Conservation (phyloP, 2,888 invertebrate genomes). For the Cacoxenus indagator region DNA sequence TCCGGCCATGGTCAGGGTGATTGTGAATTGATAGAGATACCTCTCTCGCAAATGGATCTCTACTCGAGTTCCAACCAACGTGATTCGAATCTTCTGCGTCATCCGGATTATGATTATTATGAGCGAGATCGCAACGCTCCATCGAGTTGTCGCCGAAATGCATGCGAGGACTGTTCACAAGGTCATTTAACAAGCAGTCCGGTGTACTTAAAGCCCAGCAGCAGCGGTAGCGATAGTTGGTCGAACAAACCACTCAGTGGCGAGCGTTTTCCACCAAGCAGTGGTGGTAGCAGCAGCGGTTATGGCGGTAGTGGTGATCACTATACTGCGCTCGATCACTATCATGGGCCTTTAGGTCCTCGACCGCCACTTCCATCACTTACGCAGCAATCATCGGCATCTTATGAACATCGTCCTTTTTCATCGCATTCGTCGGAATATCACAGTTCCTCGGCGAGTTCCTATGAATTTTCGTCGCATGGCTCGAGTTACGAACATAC, state of each 20-base stretch:
- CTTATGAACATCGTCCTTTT: conserved; percentile 60
- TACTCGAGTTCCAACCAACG: conserved; percentile 71
- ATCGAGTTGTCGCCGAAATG: conserved; percentile 73
- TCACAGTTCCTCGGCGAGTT: conserved; percentile 52
- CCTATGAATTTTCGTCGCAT: conserved; percentile 66
- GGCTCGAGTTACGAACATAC: conserved; percentile 62
- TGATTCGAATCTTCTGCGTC: conserved; percentile 71
- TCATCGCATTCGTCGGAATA: conserved; percentile 57
- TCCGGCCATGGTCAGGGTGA: conserved; percentile 80
- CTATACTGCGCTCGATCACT: conserved; percentile 63
- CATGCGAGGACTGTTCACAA: conserved; percentile 67
- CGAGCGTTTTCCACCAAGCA: conserved; percentile 42
- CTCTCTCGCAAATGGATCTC: conserved; percentile 79
- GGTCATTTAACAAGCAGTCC: conserved; percentile 56
- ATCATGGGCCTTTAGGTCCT: conserved; percentile 59
- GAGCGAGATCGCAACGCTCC: conserved; percentile 82
- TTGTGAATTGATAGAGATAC: conserved; percentile 82
- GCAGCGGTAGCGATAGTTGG: conserved; percentile 38
- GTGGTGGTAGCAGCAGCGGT: conserved; percentile 45
- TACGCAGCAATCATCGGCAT: conserved; percentile 40
- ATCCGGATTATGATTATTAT: conserved; percentile 84
- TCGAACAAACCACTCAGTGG: conserved; percentile 22
- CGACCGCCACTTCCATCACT: conserved; percentile 52
- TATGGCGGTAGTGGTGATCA: conserved; percentile 51
- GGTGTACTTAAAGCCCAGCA: conserved; percentile 65